Evolutionary conservation across 2,888 invertebrate genomes (phyloP).

Genomic region (Tromatobia lineatoria): DNA sequence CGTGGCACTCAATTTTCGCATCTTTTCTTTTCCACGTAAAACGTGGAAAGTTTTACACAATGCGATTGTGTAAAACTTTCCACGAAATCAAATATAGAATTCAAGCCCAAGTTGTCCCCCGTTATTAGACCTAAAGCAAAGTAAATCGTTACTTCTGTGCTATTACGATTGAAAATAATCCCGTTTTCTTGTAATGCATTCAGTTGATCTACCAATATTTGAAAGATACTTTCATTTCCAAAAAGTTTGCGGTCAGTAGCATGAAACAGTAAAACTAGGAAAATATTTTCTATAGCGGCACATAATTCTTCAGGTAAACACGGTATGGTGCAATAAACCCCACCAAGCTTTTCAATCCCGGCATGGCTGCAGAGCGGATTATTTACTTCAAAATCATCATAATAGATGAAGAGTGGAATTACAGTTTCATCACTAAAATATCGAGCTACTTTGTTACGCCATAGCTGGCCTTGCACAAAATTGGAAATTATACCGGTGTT

Average conservation of each 20-base stretch:
- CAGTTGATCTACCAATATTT: background rate
- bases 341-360: background rate
- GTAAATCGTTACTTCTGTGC: background rate
- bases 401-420: background rate
- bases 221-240: background rate
- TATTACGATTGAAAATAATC: background rate
- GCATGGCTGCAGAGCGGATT: background rate
- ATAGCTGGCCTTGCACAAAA: background rate
- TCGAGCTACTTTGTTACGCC: background rate
- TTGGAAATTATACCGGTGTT: background rate
- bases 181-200: background rate
- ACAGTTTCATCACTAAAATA: background rate
- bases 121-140: background rate
- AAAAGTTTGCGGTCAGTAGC: background rate
- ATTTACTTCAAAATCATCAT: background rate
- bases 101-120: background rate
- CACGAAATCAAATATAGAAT: background rate
- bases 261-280: background rate
- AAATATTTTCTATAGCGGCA: background rate
- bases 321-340: background rate
- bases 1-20: background rate
- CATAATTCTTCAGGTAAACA: background rate
- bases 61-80: background rate
- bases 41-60: background rate
- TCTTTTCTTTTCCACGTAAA: background rate